Percentiles rank a stretch among this genome's conserved stretches.
Conservation (phyloP, 2,797 vertebrate genomes). For the Lemur catta region DNA sequence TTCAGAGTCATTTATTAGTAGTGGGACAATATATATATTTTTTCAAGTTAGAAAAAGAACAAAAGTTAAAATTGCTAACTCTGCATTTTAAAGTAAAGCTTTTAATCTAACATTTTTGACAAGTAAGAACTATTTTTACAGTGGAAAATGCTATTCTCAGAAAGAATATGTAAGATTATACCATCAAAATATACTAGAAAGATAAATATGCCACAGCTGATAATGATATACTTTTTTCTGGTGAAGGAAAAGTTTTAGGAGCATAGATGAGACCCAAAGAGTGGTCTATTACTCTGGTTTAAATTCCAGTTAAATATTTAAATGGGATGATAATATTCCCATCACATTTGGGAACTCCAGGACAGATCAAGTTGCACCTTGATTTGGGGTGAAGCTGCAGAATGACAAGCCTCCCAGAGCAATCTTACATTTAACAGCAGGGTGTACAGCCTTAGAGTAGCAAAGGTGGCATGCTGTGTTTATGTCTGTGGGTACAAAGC, state of each 20-base stretch:
- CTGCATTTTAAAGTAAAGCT: background rate
- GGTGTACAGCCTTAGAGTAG: background rate
- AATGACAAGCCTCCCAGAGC: background rate
- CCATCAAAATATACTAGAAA: background rate
- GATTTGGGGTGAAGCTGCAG: background rate
- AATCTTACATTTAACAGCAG: background rate
- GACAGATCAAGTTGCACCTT: background rate
- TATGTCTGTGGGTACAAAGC: background rate
- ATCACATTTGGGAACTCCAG: background rate
- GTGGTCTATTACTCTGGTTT: background rate
- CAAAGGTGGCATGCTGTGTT: background rate
- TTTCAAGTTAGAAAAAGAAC: background rate
- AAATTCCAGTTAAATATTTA: background rate
- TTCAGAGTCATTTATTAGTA: background rate
- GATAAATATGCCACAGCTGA: background rate
- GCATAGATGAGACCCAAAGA: background rate
- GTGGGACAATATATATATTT: background rate
- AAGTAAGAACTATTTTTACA: background rate
- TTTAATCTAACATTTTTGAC: background rate
- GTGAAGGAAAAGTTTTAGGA: background rate
- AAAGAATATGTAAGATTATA: background rate
- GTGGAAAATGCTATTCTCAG: background rate
- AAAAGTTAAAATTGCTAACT: background rate
- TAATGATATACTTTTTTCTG: background rate
- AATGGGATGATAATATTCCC: background rate